Conservation (phyloP, 1,140 invertebrate genomes). For the Ceratitis capitata region DNA sequence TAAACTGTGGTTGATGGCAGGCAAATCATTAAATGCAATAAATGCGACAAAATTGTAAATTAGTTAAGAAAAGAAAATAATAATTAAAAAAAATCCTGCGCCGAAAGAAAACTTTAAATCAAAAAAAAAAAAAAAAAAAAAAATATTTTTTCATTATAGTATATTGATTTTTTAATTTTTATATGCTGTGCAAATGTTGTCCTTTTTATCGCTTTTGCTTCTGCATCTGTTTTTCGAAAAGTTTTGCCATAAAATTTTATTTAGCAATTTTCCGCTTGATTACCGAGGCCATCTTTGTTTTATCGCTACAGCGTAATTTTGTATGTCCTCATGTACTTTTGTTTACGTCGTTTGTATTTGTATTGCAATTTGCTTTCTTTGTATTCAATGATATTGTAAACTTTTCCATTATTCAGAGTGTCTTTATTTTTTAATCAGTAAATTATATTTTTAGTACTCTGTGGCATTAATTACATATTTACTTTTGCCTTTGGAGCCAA, state of each 20-base stretch:
- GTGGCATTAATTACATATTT: too few species aligned
- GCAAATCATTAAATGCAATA: neutral
- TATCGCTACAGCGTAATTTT: neutral
- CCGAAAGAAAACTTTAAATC: too few species aligned
- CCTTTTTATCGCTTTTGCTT: neutral
- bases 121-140: too few species aligned
- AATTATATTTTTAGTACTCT: too few species aligned
- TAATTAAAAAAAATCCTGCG: too few species aligned
- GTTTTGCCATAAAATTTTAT: neutral
- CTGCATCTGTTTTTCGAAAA: neutral
- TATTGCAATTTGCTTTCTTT: neutral
- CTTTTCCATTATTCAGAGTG: neutral
- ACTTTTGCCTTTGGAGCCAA: too few species aligned
- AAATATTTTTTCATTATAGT: neutral
- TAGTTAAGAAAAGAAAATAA: too few species aligned
- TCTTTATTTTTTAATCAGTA: too few species aligned
- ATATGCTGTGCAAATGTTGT: neutral
- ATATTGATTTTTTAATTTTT: neutral
- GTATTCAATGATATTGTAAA: neutral
- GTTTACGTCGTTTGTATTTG: too few species aligned
- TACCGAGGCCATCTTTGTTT: neutral
- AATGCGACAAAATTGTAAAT: neutral
- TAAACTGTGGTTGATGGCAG: neutral
- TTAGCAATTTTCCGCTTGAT: constrained; percentile 8
- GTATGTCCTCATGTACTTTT: too few species aligned